Base-by-base conservation (phyloP, 2,113 vertebrate genomes). In the Xenopus laevis region DNA sequence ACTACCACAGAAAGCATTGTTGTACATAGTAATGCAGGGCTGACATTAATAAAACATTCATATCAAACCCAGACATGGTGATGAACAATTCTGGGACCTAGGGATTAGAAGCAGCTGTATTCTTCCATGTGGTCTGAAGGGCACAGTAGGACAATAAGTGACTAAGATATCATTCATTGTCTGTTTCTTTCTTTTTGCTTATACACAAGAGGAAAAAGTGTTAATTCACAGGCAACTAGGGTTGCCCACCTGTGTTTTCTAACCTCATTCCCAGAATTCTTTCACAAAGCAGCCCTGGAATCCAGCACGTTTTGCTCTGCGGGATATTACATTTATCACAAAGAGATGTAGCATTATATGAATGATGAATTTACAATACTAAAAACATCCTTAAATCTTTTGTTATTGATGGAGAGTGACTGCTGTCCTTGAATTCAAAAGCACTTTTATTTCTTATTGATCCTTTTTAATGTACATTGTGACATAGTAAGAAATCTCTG, bases 41-140 rank as follows among this genome's bases (percentile, higher is more conserved):
- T 17, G 27, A 17, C 15, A 69, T 76, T 44, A 68, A 30, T 57
- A 30, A 27, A 59, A 45, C 30, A 68, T 62, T 45, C 60, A 23
- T 63, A 64, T 52, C 47, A 16, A 13, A 40, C 33, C 33, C 6
- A 68, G 44, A 45, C 45, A 71, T 75, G 65, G 80, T 81, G 85
- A 84, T 61, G 75, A 78, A 79, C 81, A 83, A 63, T 82, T 82
- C 74, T 82, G 80, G 79, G 82, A 82, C 71, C 75, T 30, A 45
- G 70, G 78, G 65, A 79, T 85, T 85, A 85, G 71, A 79, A 80
- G 71, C 82, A 86, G 83, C 83, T 87, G 83, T 79, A 78, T 45
- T 61, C 71, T 65, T 81, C 69, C 0, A 0, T 58, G 77, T 76
- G 81, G 79, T 83, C 77, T 83, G 79, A 83, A 86, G 74, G 63